phyloP scores from a whole-genome alignment of 2,888 invertebrate species.

The Ophioninae sp. region DNA sequence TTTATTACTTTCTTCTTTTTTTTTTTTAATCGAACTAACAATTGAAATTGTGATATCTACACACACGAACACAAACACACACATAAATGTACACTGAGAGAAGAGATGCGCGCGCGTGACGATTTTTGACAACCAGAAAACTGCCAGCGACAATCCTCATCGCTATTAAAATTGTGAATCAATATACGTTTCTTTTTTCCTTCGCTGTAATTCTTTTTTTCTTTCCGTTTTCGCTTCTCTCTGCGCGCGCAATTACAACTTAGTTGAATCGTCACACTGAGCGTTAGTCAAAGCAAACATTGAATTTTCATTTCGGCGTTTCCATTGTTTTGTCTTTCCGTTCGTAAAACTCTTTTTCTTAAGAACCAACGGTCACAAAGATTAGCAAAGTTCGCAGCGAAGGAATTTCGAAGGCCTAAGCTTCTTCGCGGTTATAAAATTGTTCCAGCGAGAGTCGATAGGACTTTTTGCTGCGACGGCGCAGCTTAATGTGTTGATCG shows the following conservation, averaged over 20 bases:
- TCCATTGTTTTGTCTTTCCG: not conserved
- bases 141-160: constrained; percentile 35
- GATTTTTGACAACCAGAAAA: constrained; percentile 18
- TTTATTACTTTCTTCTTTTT: constrained; percentile 10
- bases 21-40: constrained; percentile 32
- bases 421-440: constrained; percentile 48
- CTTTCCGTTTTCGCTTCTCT: not conserved
- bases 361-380: not conserved
- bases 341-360: not conserved
- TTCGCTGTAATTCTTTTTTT: constrained; percentile 20
- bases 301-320: not conserved
- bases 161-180: constrained; percentile 15
- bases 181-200: not conserved
- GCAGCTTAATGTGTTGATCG: constrained; percentile 30
- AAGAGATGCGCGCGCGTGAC: constrained; percentile 6
- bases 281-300: too few species aligned
- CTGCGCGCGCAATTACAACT: not conserved
- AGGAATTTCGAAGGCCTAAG: constrained; percentile 36
- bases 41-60: constrained; percentile 60
- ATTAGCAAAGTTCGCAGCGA: constrained; percentile 28
- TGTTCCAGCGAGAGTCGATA: constrained; percentile 30
- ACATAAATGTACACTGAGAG: not conserved
- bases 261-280: too few species aligned
- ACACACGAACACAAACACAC: constrained; percentile 23
- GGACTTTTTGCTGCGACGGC: constrained; percentile 19